These are phyloP conservation scores for Archilochus colubris DNA, from an alignment of 2,113 vertebrate species.

Conservation along the genomic window DNA sequence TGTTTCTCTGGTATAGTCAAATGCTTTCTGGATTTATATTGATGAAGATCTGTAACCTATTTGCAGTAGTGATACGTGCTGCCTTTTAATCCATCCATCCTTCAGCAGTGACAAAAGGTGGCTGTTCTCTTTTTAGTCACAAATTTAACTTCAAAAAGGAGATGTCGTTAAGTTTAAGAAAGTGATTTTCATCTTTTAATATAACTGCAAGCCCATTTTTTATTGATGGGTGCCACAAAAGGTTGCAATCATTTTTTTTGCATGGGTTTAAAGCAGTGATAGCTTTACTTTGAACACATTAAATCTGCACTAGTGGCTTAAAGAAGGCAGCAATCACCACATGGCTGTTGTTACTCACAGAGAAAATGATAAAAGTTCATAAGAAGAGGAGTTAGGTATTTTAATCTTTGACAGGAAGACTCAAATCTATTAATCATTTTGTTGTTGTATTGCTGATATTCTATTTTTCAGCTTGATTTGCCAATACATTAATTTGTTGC, in stretches of 20 bases:
- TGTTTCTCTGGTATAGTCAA: background rate
- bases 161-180: constrained; percentile 6
- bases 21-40: constrained; percentile 46
- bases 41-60: constrained; percentile 5
- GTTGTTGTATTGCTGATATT: constrained; percentile 37
- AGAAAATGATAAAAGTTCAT: background rate
- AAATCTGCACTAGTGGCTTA: background rate
- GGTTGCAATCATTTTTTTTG: background rate
- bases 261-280: background rate
- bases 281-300: background rate
- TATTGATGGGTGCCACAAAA: constrained; percentile 34
- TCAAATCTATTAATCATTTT: constrained; percentile 36
- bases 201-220: constrained; percentile 43
- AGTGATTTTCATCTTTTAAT: constrained; percentile 51
- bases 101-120: constrained; percentile 30
- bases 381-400: background rate
- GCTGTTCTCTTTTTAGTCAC: background rate
- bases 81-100: constrained; percentile 50
- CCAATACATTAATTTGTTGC: background rate
- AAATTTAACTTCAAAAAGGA: constrained; percentile 61
- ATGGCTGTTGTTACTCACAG: background rate
- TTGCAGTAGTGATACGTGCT: constrained; percentile 4
- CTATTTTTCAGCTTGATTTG: constrained; percentile 17
- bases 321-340: background rate
- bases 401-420: constrained; percentile 1